Percentiles rank a stretch among this genome's conserved stretches.
phyloP scores from a whole-genome alignment of 2,888 invertebrate genomes.

The Thyatira batis region DNA sequence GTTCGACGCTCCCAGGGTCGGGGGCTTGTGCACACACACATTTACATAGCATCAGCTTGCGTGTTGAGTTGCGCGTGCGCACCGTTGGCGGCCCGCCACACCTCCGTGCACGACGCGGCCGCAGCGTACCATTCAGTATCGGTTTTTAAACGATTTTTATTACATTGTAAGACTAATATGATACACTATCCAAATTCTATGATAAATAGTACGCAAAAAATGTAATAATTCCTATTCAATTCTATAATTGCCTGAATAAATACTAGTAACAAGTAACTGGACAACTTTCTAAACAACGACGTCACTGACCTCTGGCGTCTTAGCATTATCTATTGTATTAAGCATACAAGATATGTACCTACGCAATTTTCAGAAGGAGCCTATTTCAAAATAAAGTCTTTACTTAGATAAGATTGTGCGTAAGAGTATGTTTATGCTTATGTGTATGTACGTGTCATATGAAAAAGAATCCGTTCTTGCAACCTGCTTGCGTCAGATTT shows the following conservation, averaged over 20 bases:
- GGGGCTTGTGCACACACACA: slow-evolving; percentile 27
- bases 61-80: slow-evolving; percentile 44
- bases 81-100: slow-evolving; percentile 43
- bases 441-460: background rate
- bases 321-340: slow-evolving; percentile 6
- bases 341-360: background rate
- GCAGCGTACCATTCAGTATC: slow-evolving; percentile 19
- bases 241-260: too few relatives aligned
- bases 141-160: too few relatives aligned
- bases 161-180: too few relatives aligned
- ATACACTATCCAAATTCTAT: too few relatives aligned
- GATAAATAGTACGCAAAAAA: too few relatives aligned
- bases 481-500: background rate
- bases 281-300: slow-evolving; percentile 58
- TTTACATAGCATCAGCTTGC: slow-evolving; percentile 23
- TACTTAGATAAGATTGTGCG: background rate
- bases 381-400: background rate
- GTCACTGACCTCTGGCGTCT: slow-evolving; percentile 51
- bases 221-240: too few relatives aligned
- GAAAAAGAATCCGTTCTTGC: slow-evolving; percentile 2
- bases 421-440: background rate
- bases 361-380: background rate
- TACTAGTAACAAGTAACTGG: too few relatives aligned
- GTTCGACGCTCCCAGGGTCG: slow-evolving; percentile 3
- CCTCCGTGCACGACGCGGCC: slow-evolving; percentile 46